phyloP scores from a whole-genome alignment of 64 coral and sea anemone species.

The Stylophora pistillata region DNA sequence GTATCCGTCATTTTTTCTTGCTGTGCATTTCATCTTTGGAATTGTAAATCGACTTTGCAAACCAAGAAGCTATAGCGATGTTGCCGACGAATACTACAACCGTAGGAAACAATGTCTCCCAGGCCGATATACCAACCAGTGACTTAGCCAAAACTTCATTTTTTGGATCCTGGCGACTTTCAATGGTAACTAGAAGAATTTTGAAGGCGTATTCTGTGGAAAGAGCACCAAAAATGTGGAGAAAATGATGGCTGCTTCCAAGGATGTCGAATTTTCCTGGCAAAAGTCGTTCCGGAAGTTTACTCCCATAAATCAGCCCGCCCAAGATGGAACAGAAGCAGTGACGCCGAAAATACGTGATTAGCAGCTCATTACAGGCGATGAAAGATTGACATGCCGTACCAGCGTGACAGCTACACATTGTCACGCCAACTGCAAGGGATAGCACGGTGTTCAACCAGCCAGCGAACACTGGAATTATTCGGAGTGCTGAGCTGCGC shows the following conservation, averaged over 20 bases:
- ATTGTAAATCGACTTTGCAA: conserved; percentile 19
- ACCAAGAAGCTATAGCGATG: conserved; percentile 25
- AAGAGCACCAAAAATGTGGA: conserved; percentile 35
- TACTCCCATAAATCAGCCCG: conserved; percentile 18
- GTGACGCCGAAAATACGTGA: conserved; percentile 41
- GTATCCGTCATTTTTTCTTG: background rate
- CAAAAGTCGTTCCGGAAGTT: conserved; percentile 30
- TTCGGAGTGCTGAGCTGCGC: background rate
- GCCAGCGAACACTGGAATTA: conserved; percentile 12
- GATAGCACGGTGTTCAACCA: conserved; percentile 20
- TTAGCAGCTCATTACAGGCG: background rate
- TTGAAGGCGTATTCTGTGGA: conserved; percentile 42
- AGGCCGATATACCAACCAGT: background rate
- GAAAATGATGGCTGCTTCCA: conserved; percentile 54
- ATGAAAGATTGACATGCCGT: conserved; percentile 37
- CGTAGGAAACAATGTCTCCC: conserved; percentile 20
- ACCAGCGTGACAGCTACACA: conserved; percentile 26
- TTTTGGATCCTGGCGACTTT: background rate
- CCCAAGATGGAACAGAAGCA: conserved; percentile 4
- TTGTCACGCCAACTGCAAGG: conserved; percentile 23
- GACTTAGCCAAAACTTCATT: conserved; percentile 6
- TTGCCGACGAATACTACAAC: conserved; percentile 28
- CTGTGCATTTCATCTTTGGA: background rate
- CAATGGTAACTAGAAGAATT: conserved; percentile 7
- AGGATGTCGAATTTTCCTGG: conserved; percentile 52